phyloP scores from a whole-genome alignment of 2,797 vertebrate genomes.

The Pseudomugil gertrudae region DNA sequence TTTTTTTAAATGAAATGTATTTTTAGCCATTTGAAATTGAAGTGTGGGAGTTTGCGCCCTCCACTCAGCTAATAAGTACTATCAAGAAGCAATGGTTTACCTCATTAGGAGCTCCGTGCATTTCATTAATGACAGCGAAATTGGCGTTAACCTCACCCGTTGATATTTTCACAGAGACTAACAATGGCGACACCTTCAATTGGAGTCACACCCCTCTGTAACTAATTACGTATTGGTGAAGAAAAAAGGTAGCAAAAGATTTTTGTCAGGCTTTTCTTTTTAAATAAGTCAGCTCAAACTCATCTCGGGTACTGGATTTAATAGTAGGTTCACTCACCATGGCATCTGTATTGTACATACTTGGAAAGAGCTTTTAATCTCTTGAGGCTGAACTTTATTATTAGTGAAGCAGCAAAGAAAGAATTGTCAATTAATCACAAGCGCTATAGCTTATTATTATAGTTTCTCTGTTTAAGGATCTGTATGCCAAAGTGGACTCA shows the following conservation, averaged over 20 bases:
- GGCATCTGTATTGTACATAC: conserved; percentile 13
- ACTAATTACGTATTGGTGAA: conserved; percentile 89
- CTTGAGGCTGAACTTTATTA: conserved; percentile 1
- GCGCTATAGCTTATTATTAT: conserved; percentile 20
- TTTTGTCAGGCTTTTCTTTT: conserved; percentile 78
- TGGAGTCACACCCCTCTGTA: conserved; percentile 96
- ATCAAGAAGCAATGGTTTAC: conserved; percentile 97
- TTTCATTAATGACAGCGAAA: conserved; percentile 99
- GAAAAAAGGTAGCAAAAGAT: conserved; percentile 89
- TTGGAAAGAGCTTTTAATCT: conserved; percentile 34
- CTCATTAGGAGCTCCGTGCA: conserved; percentile 97
- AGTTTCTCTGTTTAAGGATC: conserved; percentile 30
- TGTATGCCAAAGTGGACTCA: conserved; percentile 38
- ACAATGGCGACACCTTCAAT: conserved; percentile 96
- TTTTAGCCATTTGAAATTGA: conserved; percentile 93
- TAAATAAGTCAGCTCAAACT: conserved; percentile 84
- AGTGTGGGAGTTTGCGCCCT: conserved; percentile 91
- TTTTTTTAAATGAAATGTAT: conserved; percentile 62
- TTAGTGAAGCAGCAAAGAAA: neutral
- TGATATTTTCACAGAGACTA: conserved; percentile 97
- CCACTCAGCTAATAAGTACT: conserved; percentile 96
- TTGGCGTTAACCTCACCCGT: conserved; percentile 95
- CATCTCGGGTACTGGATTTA: conserved; percentile 58
- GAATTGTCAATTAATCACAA: conserved; percentile 15
- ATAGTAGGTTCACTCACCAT: conserved; percentile 31